phyloP scores from a whole-genome alignment of 2,888 invertebrate genomes.

The Drosophila rubida region DNA sequence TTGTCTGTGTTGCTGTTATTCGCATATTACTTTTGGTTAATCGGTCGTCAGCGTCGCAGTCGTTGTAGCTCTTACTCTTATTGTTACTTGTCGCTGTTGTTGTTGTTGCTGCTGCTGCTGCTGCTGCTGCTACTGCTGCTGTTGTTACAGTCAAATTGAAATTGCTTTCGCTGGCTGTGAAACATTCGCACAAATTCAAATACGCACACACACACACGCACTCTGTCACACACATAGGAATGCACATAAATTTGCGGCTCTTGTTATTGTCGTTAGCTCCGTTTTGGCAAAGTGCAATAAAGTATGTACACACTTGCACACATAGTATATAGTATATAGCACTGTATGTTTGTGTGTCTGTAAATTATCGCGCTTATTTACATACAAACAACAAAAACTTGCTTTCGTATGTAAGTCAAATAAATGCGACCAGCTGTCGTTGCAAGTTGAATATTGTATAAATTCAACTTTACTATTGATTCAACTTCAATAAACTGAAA shows the following conservation, averaged over 20 bases:
- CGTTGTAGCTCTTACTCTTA: constrained; percentile 31
- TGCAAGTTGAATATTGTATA: neutral
- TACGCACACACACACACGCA: constrained; percentile 5
- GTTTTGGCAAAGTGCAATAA: constrained; percentile 61
- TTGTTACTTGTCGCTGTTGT: constrained; percentile 22
- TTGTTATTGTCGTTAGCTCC: constrained; percentile 42
- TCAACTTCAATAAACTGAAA: neutral
- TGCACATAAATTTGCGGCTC: constrained; percentile 38
- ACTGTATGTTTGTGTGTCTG: neutral
- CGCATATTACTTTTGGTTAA: constrained; percentile 64
- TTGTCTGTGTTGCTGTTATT: constrained; percentile 42
- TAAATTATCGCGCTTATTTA: neutral
- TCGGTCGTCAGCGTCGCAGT: constrained; percentile 54
- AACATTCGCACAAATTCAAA: constrained; percentile 18
- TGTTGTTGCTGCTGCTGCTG: constrained; percentile 17
- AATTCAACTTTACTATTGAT: neutral
- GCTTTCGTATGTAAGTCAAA: neutral
- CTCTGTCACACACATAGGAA: constrained; percentile 24
- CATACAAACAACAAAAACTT: neutral
- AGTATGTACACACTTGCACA: constrained; percentile 21
- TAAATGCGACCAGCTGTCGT: neutral
- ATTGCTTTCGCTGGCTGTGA: constrained; percentile 50
- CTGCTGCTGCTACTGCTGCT: constrained; percentile 12
- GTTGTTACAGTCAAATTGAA: constrained; percentile 41
- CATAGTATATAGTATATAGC: too few relatives aligned